These are phyloP conservation scores for Cerastis leucographa DNA, from an alignment of 2,888 invertebrate genomes.

Conservation along the genomic window DNA sequence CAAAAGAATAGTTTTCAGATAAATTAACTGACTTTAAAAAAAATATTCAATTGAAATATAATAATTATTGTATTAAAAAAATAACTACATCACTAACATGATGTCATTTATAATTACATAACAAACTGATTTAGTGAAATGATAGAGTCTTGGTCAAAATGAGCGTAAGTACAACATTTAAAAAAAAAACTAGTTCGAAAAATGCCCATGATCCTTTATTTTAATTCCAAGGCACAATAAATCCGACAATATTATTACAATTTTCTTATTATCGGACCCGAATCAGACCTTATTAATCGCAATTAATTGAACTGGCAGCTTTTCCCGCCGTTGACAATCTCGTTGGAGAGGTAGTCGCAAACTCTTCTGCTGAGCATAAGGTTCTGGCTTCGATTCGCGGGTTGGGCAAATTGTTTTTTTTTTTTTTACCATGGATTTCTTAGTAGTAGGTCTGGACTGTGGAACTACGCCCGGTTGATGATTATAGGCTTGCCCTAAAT, in stretches of 20 bases:
- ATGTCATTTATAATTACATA: not conserved
- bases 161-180: not conserved
- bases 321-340: not conserved
- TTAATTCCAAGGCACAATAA: too few species aligned
- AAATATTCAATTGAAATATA: not conserved
- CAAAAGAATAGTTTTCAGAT: not conserved
- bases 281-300: not conserved
- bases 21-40: not conserved
- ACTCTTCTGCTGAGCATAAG: not conserved
- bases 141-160: not conserved
- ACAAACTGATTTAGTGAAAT: not conserved
- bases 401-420: not conserved
- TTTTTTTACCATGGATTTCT: not conserved
- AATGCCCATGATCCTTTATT: not conserved
- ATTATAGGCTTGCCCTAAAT: not conserved
- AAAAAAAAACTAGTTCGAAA: not conserved
- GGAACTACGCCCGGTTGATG: not conserved
- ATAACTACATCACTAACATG: not conserved
- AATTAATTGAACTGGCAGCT: slow-evolving; percentile 7
- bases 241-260: not conserved
- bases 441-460: not conserved
- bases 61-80: not conserved
- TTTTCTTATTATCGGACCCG: slow-evolving; percentile 1
- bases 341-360: not conserved
- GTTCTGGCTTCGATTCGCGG: not conserved